Evolutionary conservation across 53 echinoderm and acorn worm species (phyloP).

Genomic region (Henricia sp.): DNA sequence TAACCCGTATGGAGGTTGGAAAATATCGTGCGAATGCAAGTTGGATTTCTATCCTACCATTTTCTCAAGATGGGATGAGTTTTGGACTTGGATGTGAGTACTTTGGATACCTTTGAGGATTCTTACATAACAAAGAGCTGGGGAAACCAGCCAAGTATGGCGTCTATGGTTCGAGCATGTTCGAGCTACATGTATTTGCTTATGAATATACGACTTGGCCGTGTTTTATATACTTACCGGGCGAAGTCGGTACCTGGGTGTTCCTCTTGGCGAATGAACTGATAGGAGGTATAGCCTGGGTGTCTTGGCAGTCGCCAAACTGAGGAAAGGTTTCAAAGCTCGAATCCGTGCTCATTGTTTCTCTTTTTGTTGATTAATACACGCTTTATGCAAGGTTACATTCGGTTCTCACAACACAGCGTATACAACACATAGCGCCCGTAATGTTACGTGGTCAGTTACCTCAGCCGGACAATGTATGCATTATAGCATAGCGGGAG

Average conservation of each 20-base stretch:
- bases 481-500: slow-evolving; percentile 46
- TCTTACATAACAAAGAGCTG: no score
- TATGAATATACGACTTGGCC: no score
- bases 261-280: slow-evolving; percentile 60
- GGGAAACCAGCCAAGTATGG: no score
- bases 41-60: no score
- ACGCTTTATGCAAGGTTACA: not conserved
- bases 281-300: slow-evolving; percentile 57
- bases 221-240: slow-evolving; percentile 19
- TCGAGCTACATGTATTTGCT: no score
- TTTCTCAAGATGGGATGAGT: no score
- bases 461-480: no score
- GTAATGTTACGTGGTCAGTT: not conserved
- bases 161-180: no score
- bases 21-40: no score
- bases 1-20: no score
- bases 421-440: not conserved
- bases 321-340: slow-evolving; percentile 29
- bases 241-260: slow-evolving; percentile 4
- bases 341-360: slow-evolving; percentile 41
- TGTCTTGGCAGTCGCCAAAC: slow-evolving; percentile 36
- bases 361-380: not conserved
- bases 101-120: no score
- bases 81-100: no score
- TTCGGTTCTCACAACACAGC: not conserved